phyloP scores from a whole-genome alignment of 1,140 invertebrate genomes.

The Neodiprion pinetum region DNA sequence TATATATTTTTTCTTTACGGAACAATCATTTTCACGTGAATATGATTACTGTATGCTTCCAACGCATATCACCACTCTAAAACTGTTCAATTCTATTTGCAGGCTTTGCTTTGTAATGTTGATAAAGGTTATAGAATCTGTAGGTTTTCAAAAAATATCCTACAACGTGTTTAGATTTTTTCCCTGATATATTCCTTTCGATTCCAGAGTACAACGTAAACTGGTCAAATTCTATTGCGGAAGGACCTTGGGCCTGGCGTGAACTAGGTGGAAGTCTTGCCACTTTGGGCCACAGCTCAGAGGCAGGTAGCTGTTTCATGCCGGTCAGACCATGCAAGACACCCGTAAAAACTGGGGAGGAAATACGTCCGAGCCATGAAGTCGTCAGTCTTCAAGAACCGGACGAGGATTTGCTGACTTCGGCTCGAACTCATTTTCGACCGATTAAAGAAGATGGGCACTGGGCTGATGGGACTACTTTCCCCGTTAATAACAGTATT shows the following conservation, averaged over 20 bases:
- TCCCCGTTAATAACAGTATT: conserved; percentile 70
- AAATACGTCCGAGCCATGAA: conserved; percentile 42
- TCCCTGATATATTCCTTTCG: conserved; percentile 5
- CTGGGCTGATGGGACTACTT: conserved; percentile 71
- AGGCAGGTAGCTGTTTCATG: conserved; percentile 42
- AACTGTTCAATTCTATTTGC: too few species aligned
- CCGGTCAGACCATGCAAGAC: conserved; percentile 46
- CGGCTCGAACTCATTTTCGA: conserved; percentile 76
- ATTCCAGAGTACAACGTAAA: conserved; percentile 47
- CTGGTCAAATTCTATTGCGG: conserved; percentile 51
- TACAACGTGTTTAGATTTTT: too few species aligned
- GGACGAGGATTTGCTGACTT: conserved; percentile 75
- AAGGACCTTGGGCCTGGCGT: conserved; percentile 54
- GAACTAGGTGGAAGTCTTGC: conserved; percentile 47
- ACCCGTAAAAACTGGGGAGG: conserved; percentile 43
- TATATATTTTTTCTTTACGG: not conserved
- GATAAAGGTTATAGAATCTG: too few species aligned
- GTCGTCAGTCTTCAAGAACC: conserved; percentile 52
- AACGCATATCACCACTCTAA: too few species aligned
- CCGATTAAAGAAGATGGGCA: conserved; percentile 71
- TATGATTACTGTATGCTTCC: too few species aligned
- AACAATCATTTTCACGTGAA: too few species aligned
- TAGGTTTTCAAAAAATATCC: too few species aligned
- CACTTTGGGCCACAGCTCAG: conserved; percentile 42
- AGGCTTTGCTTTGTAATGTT: too few species aligned